Conservation (phyloP, 2,888 invertebrate genomes). For the Plebejus anna region DNA sequence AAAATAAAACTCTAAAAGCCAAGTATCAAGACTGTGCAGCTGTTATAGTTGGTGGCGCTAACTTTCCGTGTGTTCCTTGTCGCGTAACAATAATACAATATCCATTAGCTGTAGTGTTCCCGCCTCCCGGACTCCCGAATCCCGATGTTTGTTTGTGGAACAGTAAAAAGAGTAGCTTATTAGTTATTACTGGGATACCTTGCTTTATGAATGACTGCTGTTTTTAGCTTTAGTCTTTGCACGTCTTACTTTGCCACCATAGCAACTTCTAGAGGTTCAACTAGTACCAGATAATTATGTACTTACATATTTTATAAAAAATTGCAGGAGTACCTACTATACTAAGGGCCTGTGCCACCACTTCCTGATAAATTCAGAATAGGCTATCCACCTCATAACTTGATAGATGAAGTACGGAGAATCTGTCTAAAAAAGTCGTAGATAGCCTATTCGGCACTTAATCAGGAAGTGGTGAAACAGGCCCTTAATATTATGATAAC, state of each 20-base stretch:
- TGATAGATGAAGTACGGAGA: too few relatives aligned
- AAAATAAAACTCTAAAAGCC: constrained; percentile 39
- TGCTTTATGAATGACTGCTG: not conserved
- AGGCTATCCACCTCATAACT: too few relatives aligned
- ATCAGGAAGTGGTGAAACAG: too few relatives aligned
- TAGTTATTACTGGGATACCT: constrained; percentile 1
- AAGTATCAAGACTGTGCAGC: constrained; percentile 39
- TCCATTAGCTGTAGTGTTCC: constrained; percentile 75
- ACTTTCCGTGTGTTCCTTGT: constrained; percentile 70
- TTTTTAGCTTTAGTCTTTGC: not conserved
- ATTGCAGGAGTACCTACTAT: too few relatives aligned
- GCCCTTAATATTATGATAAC: too few relatives aligned
- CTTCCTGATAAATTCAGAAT: too few relatives aligned
- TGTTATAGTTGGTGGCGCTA: constrained; percentile 62
- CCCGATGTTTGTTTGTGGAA: constrained; percentile 28
- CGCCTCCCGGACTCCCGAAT: constrained; percentile 14
- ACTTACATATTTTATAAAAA: too few relatives aligned
- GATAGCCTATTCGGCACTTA: too few relatives aligned
- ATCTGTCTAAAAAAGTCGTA: too few relatives aligned
- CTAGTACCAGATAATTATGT: too few relatives aligned
- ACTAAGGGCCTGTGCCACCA: too few relatives aligned
- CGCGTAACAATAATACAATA: constrained; percentile 76
- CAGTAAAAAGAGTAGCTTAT: constrained; percentile 29
- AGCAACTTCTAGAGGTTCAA: not conserved
- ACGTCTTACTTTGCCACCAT: not conserved